These are phyloP conservation scores for Pheosia gnoma DNA, from an alignment of 2,888 invertebrate species.

Conservation along the genomic window DNA sequence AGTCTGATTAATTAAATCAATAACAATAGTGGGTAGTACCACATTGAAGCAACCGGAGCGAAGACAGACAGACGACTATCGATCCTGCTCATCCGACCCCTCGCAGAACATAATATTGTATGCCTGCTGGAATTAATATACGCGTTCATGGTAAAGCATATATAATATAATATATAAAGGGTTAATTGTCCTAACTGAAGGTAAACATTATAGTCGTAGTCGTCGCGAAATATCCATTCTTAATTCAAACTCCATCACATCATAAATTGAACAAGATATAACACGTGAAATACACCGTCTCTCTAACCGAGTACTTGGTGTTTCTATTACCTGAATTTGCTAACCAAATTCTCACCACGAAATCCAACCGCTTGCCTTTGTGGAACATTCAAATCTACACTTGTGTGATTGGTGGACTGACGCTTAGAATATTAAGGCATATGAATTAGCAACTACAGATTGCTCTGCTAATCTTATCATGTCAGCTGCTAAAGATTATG, in stretches of 20 bases:
- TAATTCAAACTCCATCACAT: too few species aligned
- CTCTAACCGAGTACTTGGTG: neutral
- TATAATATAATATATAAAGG: neutral
- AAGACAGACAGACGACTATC: constrained; percentile 23
- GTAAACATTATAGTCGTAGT: too few species aligned
- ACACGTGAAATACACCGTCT: neutral
- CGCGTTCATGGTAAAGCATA: neutral
- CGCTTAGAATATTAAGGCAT: neutral
- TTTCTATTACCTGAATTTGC: constrained; percentile 7
- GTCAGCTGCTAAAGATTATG: neutral
- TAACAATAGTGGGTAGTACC: constrained; percentile 22
- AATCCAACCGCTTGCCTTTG: constrained; percentile 7
- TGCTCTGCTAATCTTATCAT: neutral
- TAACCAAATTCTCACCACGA: constrained; percentile 10
- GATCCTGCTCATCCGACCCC: constrained; percentile 16
- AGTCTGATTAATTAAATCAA: constrained; percentile 16
- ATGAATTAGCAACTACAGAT: neutral
- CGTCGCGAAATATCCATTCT: too few species aligned
- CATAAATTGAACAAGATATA: too few species aligned
- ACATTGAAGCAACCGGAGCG: constrained; percentile 25
- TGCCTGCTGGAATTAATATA: neutral
- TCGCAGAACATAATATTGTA: constrained; percentile 1
- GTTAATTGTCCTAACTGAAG: neutral
- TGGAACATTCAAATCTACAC: constrained; percentile 3
- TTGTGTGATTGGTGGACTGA: neutral